Base-by-base conservation (phyloP, 2,888 invertebrate genomes). In the Alitta virens region DNA sequence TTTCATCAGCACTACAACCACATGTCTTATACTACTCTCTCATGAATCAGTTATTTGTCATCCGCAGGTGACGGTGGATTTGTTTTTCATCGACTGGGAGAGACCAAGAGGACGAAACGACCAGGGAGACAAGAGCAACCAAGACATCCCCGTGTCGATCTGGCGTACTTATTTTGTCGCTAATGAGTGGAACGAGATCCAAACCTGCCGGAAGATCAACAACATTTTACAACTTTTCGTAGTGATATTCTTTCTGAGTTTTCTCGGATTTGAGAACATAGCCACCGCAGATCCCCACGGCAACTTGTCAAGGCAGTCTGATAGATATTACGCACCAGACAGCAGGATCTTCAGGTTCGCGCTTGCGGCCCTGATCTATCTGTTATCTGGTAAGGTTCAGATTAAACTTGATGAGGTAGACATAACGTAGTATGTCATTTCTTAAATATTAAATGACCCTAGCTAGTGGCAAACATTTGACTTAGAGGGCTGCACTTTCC, bases 1-100 rank as follows among this genome's bases (percentile, higher is more conserved):
- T n/a, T n/a, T n/a, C n/a, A n/a, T n/a, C n/a, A n/a, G n/a, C n/a
- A n/a, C n/a, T n/a, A n/a, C n/a, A n/a, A n/a, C n/a, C n/a, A n/a
- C n/a, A n/a, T n/a, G n/a, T n/a, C n/a, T n/a, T n/a, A n/a, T n/a
- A n/a, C n/a, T n/a, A n/a, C n/a, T n/a, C n/a, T n/a, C n/a, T n/a
- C n/a, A n/a, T n/a, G n/a, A n/a, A n/a, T n/a, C n/a, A n/a, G n/a
- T n/a, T n/a, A n/a, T n/a, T n/a, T n/a, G n/a, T n/a, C n/a, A n/a
- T 18, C 21, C 18, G 9, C 24, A 88, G 71, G 83, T 86, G 60
- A 75, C 85, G 21, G 82, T 88, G 56, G 88, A 90, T 74, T 86
- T 91, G 62, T 91, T 91, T 80, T 88, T 92, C 69, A 86, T 92
- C 64, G 92, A 92, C 76, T 93, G 92, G 92, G 92, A 93, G 79